Evolutionary conservation across 2,113 vertebrate genomes (phyloP).

Genomic region (Naja naja): DNA sequence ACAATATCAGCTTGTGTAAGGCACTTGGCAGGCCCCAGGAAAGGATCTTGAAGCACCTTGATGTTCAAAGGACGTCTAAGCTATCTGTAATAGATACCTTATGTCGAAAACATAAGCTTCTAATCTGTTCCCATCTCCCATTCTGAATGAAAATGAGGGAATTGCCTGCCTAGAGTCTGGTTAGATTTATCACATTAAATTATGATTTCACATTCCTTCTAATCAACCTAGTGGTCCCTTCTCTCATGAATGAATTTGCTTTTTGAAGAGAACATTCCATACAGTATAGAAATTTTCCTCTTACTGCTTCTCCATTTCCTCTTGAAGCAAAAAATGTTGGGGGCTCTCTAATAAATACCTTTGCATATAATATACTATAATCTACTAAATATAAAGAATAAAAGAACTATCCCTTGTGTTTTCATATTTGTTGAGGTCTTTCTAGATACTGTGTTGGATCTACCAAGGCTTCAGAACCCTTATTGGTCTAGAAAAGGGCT

Average conservation of each 20-base stretch:
- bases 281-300: neutral
- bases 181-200: neutral
- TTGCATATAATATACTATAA: neutral
- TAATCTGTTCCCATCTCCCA: neutral
- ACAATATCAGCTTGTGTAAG: neutral
- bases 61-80: neutral
- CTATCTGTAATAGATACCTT: neutral
- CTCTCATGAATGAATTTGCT: neutral
- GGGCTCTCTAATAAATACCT: neutral
- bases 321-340: neutral
- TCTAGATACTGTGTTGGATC: neutral
- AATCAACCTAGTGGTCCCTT: neutral
- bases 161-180: neutral
- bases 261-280: neutral
- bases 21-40: neutral
- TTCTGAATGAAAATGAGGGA: neutral
- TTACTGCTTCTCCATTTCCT: neutral
- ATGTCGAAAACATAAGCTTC: neutral
- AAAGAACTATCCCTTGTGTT: neutral
- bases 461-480: neutral
- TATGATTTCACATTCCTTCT: neutral
- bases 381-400: neutral
- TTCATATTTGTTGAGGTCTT: neutral
- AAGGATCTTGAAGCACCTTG: neutral
- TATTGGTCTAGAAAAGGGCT: neutral